Base-by-base conservation (phyloP, 2,888 invertebrate genomes). In the Athalia circularis region DNA sequence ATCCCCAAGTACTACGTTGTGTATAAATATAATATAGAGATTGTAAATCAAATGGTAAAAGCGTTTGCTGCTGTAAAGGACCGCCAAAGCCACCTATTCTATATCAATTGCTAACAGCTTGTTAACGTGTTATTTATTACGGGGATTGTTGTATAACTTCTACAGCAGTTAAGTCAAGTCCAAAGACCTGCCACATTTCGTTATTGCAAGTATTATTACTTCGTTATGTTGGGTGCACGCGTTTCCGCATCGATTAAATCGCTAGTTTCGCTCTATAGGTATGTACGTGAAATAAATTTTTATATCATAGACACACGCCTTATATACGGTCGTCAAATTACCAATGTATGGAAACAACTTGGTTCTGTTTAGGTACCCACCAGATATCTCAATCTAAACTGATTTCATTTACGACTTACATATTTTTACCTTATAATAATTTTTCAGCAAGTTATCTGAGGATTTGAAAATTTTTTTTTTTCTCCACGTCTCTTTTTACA, bases 41-140 rank as follows among this genome's bases (percentile, higher is more conserved):
- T 29, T 11, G 29, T 52, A 52, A 52, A 29, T 52, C 11, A 50
- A 54, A 6, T n/a, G n/a, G 4, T n/a, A 54, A 11, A 4, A 7
- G 29, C 8, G 5, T 43, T 43, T 13, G 8, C 62, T 29, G 3
- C 13, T 15, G 8, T 8, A 13, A n/a, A 29, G 62, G 62, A 62
- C 7, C 13, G 62, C 62, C 62, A 29, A 62, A 13, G 52, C 52
- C 52, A 4, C 47, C 50, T 70, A n/a, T 70, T 13, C 43, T 57
- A 3, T 59, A 70, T 70, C 43, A 70, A 43, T 70, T 3, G 13
- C 45, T 11, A 70, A 59, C 70, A 70, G 70, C 70, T 70, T 70
- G 70, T 70, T 57, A 57, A 57, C 70, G 45, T 70, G 47, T 70
- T 52, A 70, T 70, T 70, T 70, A 70, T 45, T 29, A 57, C n/a